Base-by-base conservation (phyloP, 2,113 vertebrate species). In the Phaethornis superciliosus region DNA sequence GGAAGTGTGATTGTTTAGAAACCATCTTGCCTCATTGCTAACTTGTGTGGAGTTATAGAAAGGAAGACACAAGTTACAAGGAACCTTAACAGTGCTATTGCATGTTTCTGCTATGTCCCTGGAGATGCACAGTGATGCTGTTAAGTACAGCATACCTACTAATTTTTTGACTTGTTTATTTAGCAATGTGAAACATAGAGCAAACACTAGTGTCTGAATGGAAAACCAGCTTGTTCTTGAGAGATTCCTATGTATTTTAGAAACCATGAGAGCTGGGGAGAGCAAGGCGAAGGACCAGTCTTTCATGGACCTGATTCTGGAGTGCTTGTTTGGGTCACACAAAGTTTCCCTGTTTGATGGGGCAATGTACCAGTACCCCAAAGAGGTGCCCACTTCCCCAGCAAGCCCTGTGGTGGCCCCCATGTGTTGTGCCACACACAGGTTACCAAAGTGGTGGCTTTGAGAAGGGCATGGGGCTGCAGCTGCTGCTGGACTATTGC, bases 371-470 rank as follows among this genome's bases (percentile, higher is more conserved):
- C 10, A 17, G 47, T 24, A 15, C n/a, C 14, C 65, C 2, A 1
- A 10, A 42, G 44, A 58, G 44, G 30, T 0, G 0, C 13, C 33
- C 0, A 0, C 22, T 62, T 30, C 30, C 9, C 0, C 0, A 33
- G 27, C 40, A 47, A 78, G 40, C 27, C 42, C 22, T 13, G 17
- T 1, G 1, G 10, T 40, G 40, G 40, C 40, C 37, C 65, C 1
- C 0, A 0, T 12, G 71, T 63, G 60, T 58, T 88, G 51, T 69
- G 21, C 6, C 15, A 1, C 0, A 37, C 21, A 24, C 18, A 30
- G 47, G 16, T 46, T 87, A 62, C 54, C 46, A 24, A 37, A 18
- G 30, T 0, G 6, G 62, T 20, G 81, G 54, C 78, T 79, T 68
- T 81, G 62, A 58, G 62, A 64, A 81, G 33, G 46, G 20, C 22